These are phyloP conservation scores for Lates calcarifer DNA, from an alignment of 2,113 vertebrate species.

Conservation along the genomic window DNA sequence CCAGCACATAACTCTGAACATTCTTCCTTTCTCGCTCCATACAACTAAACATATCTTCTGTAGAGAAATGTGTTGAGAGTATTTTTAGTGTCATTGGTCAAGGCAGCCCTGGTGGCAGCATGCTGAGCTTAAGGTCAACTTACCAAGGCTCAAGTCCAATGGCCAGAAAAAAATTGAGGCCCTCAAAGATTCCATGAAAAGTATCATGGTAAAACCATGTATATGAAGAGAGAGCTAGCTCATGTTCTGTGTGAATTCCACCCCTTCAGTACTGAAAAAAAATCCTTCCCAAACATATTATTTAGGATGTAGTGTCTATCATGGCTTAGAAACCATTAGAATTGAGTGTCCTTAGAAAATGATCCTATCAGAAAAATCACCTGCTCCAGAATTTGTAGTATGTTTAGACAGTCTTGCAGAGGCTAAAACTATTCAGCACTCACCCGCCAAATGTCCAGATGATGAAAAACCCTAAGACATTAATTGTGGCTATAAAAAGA, in stretches of 20 bases:
- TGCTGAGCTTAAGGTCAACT: constrained; percentile 40
- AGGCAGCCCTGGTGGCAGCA: constrained; percentile 29
- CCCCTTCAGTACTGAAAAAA: not conserved
- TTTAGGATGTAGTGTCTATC: not conserved
- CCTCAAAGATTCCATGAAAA: constrained; percentile 16
- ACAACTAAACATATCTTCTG: constrained; percentile 30
- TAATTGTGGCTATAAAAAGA: constrained; percentile 58
- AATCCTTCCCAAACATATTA: not conserved
- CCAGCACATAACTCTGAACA: not conserved
- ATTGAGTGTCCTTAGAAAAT: not conserved
- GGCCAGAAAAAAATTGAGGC: constrained; percentile 29
- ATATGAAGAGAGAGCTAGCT: constrained; percentile 35
- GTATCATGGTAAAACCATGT: constrained; percentile 12
- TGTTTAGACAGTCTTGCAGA: not conserved
- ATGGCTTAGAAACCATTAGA: constrained; percentile 7
- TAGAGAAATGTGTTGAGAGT: constrained; percentile 1
- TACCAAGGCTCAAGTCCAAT: constrained; percentile 37
- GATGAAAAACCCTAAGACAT: constrained; percentile 38
- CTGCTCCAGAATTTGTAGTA: not conserved
- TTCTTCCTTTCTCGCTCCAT: not conserved
- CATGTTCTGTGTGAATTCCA: constrained; percentile 23
- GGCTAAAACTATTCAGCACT: constrained; percentile 20
- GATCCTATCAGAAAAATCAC: not conserved
- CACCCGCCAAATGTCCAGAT: constrained; percentile 26
- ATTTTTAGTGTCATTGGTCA: constrained; percentile 30